Conservation (phyloP, 2,888 invertebrate genomes). For the Scotopteryx bipunctaria region DNA sequence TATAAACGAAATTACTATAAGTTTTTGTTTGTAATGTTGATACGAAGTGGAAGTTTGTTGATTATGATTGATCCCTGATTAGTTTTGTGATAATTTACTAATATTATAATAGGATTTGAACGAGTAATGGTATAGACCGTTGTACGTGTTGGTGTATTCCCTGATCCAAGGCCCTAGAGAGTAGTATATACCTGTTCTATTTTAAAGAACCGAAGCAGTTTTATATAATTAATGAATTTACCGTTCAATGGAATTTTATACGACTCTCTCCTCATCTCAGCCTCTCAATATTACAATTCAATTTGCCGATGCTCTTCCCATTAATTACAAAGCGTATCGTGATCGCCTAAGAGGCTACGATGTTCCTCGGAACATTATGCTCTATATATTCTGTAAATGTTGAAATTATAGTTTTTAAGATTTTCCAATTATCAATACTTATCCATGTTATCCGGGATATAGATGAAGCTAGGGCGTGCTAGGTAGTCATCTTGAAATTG, state of each 20-base stretch:
- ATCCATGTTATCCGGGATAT: too few relatives aligned
- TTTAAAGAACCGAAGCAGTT: not conserved
- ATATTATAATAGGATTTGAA: not conserved
- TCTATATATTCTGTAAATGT: not conserved
- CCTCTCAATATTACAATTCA: constrained; percentile 21
- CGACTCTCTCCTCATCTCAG: constrained; percentile 16
- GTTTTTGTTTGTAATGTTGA: constrained; percentile 15
- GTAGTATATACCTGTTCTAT: constrained; percentile 1
- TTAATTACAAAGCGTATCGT: constrained; percentile 31
- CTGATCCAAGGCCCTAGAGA: not conserved
- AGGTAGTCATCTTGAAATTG: too few relatives aligned
- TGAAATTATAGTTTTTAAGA: too few relatives aligned
- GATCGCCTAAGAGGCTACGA: constrained; percentile 12
- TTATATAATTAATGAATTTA: constrained; percentile 10
- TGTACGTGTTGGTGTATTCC: constrained; percentile 3
- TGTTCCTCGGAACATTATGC: not conserved
- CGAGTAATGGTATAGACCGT: not conserved
- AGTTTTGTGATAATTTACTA: not conserved
- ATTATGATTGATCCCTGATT: not conserved
- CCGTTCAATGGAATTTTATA: constrained; percentile 6
- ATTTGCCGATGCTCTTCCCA: constrained; percentile 20
- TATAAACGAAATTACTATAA: constrained; percentile 70
- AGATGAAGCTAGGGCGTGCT: too few relatives aligned
- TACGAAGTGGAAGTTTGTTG: not conserved
- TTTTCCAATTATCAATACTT: too few relatives aligned